phyloP scores from a whole-genome alignment of 2,797 vertebrate species.

The Bradypodion pumilum region DNA sequence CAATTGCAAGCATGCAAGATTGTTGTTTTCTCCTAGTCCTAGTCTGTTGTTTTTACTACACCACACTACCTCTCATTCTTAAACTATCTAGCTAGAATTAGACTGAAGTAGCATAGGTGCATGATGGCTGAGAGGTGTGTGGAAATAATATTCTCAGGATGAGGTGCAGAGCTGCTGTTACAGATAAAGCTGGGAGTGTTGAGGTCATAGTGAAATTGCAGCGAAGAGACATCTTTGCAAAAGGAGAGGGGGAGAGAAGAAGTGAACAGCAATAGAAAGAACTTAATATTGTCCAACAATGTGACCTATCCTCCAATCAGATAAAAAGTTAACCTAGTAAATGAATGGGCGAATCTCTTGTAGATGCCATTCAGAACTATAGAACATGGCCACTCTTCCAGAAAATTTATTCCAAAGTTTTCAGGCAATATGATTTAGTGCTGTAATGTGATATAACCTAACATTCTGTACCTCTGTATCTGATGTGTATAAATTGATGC shows the following conservation, averaged over 20 bases:
- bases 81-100: neutral
- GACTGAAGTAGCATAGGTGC: neutral
- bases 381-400: neutral
- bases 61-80: too few species aligned
- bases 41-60: too few species aligned
- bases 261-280: neutral
- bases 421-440: neutral
- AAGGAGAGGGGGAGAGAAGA: neutral
- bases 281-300: neutral
- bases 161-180: neutral
- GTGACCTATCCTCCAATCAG: too few species aligned
- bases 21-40: too few species aligned
- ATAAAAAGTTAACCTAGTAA: neutral
- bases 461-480: too few species aligned
- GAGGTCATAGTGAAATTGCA: neutral
- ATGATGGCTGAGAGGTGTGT: neutral
- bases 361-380: neutral
- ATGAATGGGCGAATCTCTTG: neutral
- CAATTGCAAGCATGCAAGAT: too few species aligned
- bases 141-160: neutral
- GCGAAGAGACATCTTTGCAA: neutral
- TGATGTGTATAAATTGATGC: too few species aligned
- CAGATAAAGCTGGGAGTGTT: neutral
- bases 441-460: neutral
- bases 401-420: conserved; percentile 3